Conservation (phyloP, 2,888 invertebrate species). For the Spisula solida region DNA sequence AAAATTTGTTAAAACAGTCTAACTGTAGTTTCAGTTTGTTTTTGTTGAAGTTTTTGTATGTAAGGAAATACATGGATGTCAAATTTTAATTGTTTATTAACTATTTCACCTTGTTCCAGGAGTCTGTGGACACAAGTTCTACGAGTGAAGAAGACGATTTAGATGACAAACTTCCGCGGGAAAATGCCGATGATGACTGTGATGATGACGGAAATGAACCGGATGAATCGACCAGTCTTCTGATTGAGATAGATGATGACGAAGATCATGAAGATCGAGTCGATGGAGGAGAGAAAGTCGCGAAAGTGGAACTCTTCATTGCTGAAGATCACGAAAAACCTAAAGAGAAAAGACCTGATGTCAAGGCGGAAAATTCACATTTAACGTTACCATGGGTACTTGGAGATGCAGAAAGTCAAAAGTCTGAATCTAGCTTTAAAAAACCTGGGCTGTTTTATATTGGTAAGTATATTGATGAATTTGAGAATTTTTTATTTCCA, state of each 20-base stretch:
- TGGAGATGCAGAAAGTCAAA: constrained; percentile 23
- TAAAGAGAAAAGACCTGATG: background rate
- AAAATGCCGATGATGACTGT: background rate
- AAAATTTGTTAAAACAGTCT: too few relatives aligned
- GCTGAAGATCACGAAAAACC: constrained; percentile 27
- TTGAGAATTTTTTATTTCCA: too few relatives aligned
- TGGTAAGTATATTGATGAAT: constrained; percentile 13
- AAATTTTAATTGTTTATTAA: background rate
- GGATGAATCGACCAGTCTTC: constrained; percentile 28
- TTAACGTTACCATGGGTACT: constrained; percentile 45
- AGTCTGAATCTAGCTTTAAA: constrained; percentile 28
- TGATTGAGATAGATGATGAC: constrained; percentile 35
- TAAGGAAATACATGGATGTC: background rate
- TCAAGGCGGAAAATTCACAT: constrained; percentile 26
- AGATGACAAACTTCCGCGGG: background rate
- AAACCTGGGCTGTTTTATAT: constrained; percentile 47
- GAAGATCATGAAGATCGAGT: constrained; percentile 16
- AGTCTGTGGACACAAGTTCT: constrained; percentile 40
- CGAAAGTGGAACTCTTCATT: constrained; percentile 19
- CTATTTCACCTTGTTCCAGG: background rate
- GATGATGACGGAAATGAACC: constrained; percentile 31
- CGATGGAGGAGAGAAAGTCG: background rate
- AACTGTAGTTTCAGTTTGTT: background rate
- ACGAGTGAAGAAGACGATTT: constrained; percentile 28
- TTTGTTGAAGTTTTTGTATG: background rate